phyloP scores from a whole-genome alignment of 2,888 invertebrate species.

The Chouioia cunea region DNA sequence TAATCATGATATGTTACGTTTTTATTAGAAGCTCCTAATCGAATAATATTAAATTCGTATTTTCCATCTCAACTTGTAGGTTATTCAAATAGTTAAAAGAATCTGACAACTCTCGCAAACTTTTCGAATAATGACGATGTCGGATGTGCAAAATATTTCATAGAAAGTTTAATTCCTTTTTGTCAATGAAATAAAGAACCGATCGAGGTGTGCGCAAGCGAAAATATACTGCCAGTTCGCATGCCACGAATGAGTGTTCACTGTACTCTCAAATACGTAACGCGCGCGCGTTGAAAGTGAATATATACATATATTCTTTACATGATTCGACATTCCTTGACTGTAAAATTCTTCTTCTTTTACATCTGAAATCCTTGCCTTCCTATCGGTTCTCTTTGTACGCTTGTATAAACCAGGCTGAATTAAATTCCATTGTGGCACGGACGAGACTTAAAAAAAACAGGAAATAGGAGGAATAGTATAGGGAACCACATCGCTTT shows the following conservation, averaged over 20 bases:
- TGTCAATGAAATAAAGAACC: neutral
- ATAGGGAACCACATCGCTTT: constrained; percentile 5
- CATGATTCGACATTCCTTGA: constrained; percentile 29
- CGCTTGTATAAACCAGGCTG: constrained; percentile 9
- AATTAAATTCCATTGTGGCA: constrained; percentile 30
- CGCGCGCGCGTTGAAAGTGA: constrained; percentile 32
- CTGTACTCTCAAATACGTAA: constrained; percentile 34
- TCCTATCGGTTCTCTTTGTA: neutral
- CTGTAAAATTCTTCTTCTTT: constrained; percentile 26
- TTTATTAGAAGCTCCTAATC: too few species aligned
- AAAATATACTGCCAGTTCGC: constrained; percentile 40
- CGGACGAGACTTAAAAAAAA: constrained; percentile 1
- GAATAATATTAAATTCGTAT: too few species aligned
- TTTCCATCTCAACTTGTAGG: too few species aligned
- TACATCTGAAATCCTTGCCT: constrained; percentile 31
- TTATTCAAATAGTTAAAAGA: too few species aligned
- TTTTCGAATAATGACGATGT: constrained; percentile 21
- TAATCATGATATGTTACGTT: too few species aligned
- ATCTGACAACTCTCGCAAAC: neutral
- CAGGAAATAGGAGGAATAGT: neutral
- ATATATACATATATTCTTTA: constrained; percentile 31
- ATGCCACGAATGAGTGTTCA: constrained; percentile 28
- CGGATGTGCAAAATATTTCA: constrained; percentile 37
- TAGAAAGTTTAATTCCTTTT: constrained; percentile 17
- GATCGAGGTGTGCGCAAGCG: constrained; percentile 12